Conservation (phyloP, 2,113 vertebrate genomes). For the Murina feae region DNA sequence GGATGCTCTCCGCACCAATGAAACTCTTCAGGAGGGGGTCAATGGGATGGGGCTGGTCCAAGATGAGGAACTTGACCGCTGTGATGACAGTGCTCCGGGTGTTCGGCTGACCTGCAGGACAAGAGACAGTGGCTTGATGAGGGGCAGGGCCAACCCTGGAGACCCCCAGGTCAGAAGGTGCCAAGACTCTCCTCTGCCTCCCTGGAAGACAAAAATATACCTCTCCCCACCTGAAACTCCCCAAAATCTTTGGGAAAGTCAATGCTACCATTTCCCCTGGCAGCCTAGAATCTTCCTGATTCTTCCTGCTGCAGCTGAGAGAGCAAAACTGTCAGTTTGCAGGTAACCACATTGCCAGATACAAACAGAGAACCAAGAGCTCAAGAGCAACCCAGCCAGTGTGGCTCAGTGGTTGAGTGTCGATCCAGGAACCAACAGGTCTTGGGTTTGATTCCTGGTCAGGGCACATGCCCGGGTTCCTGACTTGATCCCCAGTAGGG, state of each 20-base stretch:
- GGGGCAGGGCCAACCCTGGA: not conserved
- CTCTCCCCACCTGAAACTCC: too few relatives aligned
- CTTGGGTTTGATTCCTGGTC: too few relatives aligned
- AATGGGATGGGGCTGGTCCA: constrained; percentile 90
- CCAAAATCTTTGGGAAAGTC: not conserved
- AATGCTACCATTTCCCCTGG: too few relatives aligned
- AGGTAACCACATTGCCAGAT: not conserved
- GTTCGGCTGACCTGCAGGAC: constrained; percentile 84
- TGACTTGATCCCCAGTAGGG: too few relatives aligned
- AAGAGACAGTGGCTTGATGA: accelerated
- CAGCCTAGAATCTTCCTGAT: not conserved
- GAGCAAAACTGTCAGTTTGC: not conserved
- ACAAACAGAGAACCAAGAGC: accelerated
- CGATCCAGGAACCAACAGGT: too few relatives aligned
- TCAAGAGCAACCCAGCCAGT: not conserved
- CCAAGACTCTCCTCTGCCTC: not conserved
- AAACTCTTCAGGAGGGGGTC: constrained; percentile 90
- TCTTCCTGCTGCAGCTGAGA: not conserved
- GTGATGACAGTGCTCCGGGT: constrained; percentile 92
- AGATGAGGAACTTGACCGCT: constrained; percentile 92
- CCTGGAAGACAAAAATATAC: not conserved
- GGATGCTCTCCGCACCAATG: constrained; percentile 81
- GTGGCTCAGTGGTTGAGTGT: too few relatives aligned
- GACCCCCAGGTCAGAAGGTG: accelerated
- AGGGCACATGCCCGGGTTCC: too few relatives aligned